phyloP scores from a whole-genome alignment of 2,888 invertebrate species.

The Arctia plantaginis region DNA sequence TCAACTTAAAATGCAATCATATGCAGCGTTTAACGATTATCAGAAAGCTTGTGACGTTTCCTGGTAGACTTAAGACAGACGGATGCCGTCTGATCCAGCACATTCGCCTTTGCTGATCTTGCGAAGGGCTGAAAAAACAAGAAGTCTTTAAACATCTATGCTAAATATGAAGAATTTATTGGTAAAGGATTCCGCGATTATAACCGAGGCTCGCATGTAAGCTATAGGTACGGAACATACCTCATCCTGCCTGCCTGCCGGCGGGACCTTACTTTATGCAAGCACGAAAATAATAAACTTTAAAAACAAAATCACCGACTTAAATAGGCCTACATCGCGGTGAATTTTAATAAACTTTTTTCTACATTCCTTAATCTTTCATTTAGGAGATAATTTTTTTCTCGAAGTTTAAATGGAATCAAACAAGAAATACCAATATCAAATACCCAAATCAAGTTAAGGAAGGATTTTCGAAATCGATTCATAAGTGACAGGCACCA shows the following conservation, averaged over 20 bases:
- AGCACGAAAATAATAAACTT: neutral
- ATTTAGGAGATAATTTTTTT: too few species aligned
- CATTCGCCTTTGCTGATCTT: slow-evolving; percentile 88
- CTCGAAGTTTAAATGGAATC: too few species aligned
- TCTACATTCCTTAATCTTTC: too few species aligned
- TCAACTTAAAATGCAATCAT: slow-evolving; percentile 28
- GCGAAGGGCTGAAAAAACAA: slow-evolving; percentile 82
- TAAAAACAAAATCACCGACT: neutral
- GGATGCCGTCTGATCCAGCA: slow-evolving; percentile 87
- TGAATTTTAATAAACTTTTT: too few species aligned
- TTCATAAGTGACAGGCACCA: too few species aligned
- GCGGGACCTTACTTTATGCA: neutral
- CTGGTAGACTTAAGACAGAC: slow-evolving; percentile 81
- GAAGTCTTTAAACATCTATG: neutral
- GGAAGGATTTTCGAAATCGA: too few species aligned
- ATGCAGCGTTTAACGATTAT: slow-evolving; percentile 18
- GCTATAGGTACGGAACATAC: neutral
- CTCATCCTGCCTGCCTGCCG: neutral
- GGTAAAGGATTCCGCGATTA: neutral
- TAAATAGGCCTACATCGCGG: too few species aligned
- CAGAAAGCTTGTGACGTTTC: slow-evolving; percentile 15
- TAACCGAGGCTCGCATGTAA: neutral
- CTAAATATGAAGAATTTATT: too few species aligned
- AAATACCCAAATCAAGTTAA: too few species aligned
- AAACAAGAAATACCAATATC: too few species aligned